Evolutionary conservation across 2,888 invertebrate species (phyloP).

Genomic region (Drosophila formosana): DNA sequence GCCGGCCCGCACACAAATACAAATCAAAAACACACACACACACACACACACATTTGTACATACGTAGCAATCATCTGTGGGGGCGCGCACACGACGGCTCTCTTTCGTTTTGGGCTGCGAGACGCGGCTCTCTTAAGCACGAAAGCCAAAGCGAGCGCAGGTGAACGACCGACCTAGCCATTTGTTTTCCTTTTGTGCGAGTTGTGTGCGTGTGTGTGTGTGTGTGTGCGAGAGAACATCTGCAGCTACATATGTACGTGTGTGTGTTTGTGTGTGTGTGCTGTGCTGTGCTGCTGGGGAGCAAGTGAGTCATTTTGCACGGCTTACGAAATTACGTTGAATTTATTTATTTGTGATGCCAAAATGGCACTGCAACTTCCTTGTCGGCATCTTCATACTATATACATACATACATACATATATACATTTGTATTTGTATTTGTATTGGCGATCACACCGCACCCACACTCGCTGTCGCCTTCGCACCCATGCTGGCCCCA

Average conservation of each 20-base stretch:
- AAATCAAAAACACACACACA: slow-evolving; percentile 15
- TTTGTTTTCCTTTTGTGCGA: slow-evolving; percentile 80
- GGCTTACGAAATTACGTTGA: slow-evolving; percentile 56
- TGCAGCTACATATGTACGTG: slow-evolving; percentile 23
- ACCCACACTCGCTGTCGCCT: slow-evolving; percentile 39
- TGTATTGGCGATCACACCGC: slow-evolving; percentile 37
- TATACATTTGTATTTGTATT: background rate
- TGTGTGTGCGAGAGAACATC: slow-evolving; percentile 43
- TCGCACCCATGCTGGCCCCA: background rate
- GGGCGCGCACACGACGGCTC: slow-evolving; percentile 54
- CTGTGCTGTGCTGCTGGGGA: slow-evolving; percentile 45
- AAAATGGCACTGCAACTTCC: slow-evolving; percentile 51
- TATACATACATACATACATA: background rate
- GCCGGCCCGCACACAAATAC: slow-evolving; percentile 54
- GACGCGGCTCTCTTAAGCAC: slow-evolving; percentile 38
- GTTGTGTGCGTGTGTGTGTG: slow-evolving; percentile 37
- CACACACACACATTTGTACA: slow-evolving; percentile 17
- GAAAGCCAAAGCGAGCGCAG: slow-evolving; percentile 67
- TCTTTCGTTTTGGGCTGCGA: slow-evolving; percentile 37
- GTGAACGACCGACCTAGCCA: slow-evolving; percentile 86
- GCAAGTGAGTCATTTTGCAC: slow-evolving; percentile 74
- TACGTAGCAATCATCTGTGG: slow-evolving; percentile 46
- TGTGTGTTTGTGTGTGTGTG: slow-evolving; percentile 31
- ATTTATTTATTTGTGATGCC: slow-evolving; percentile 55
- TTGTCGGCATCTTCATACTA: slow-evolving; percentile 33